phyloP scores from a whole-genome alignment of 2,113 vertebrate genomes.

The Capreolus pygargus region DNA sequence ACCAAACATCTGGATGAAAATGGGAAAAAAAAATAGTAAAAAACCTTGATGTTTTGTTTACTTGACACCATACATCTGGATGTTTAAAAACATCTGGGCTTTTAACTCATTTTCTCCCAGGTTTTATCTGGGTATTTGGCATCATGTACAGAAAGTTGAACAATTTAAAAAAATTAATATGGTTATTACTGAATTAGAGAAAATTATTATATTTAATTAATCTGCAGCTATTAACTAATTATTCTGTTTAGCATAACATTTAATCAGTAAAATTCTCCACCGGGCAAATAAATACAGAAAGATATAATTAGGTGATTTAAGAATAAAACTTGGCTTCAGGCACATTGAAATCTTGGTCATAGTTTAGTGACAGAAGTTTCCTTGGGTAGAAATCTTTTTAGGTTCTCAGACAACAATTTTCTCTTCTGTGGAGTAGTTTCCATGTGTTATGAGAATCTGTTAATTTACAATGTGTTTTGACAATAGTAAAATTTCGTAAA shows the following conservation, averaged over 20 bases:
- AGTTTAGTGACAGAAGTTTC: constrained; percentile 10
- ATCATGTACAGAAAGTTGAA: background rate
- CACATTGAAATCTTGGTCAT: constrained; percentile 15
- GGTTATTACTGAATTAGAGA: background rate
- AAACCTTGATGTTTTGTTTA: constrained; percentile 58
- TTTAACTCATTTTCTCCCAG: background rate
- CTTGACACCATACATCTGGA: constrained; percentile 47
- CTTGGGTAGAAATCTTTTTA: background rate
- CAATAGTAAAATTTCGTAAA: constrained; percentile 60
- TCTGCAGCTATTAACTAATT: constrained; percentile 38
- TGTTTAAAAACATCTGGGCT: constrained; percentile 43
- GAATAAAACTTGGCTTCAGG: background rate
- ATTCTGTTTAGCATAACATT: background rate
- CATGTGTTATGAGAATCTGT: background rate
- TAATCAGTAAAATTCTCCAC: background rate
- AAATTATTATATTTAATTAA: background rate
- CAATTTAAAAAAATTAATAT: background rate
- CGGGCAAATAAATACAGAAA: background rate
- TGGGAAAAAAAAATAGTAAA: constrained; percentile 31
- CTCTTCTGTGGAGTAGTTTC: background rate
- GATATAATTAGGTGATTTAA: background rate
- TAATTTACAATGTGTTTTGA: constrained; percentile 58
- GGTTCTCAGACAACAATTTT: background rate
- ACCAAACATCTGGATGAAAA: constrained; percentile 53
- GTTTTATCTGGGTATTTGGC: background rate